Conservation (phyloP, 1,140 invertebrate species). For the Stegodyphus dumicola region DNA sequence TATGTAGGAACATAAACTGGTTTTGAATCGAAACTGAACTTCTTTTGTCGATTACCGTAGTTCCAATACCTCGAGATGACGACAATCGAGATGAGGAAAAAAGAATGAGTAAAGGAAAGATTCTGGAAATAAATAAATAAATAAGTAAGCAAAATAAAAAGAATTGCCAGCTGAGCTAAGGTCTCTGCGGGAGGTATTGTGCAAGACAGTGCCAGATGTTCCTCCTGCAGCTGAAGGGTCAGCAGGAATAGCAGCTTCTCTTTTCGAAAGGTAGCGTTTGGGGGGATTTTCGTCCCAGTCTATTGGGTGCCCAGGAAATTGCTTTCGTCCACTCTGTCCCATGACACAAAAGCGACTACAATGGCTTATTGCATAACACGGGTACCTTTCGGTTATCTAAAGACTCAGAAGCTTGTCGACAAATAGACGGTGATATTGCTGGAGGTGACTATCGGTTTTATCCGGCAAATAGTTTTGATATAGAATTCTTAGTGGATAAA, state of each 20-base stretch:
- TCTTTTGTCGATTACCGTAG: conserved; percentile 6
- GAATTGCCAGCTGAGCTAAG: neutral
- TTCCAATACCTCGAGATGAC: conserved; percentile 17
- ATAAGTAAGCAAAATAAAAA: neutral
- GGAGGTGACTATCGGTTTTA: conserved; percentile 23
- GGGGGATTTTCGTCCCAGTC: conserved; percentile 45
- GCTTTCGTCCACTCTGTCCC: conserved; percentile 43
- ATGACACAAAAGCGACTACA: conserved; percentile 42
- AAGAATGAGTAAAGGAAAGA: neutral
- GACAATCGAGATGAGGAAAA: conserved; percentile 21
- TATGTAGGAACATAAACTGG: too few relatives aligned
- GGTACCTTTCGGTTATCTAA: conserved; percentile 31
- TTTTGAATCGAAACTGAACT: too few relatives aligned
- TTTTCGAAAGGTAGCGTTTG: conserved; percentile 17
- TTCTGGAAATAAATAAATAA: neutral
- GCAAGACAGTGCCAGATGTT: conserved; percentile 43
- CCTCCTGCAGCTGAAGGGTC: conserved; percentile 41
- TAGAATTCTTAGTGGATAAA: neutral
- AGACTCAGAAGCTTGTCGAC: conserved; percentile 19
- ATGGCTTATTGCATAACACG: conserved; percentile 52
- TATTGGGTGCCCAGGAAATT: conserved; percentile 52
- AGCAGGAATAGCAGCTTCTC: conserved; percentile 33
- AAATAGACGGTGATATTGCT: conserved; percentile 35
- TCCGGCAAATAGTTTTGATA: conserved; percentile 43
- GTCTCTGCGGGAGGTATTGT: conserved; percentile 43